phyloP scores from a whole-genome alignment of 2,113 vertebrate genomes.

The Ptyas mucosa region DNA sequence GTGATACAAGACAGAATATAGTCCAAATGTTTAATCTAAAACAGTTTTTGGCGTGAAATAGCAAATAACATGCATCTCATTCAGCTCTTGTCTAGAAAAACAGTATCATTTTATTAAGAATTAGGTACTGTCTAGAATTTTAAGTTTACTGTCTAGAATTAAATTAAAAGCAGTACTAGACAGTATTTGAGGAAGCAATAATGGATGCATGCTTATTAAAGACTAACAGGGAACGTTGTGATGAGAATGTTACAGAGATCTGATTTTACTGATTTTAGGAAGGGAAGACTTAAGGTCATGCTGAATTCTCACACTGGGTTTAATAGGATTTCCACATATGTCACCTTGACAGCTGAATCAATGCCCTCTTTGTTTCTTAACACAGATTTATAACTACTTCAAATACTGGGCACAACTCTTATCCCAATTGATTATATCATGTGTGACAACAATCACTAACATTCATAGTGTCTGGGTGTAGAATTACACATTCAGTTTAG shows the following conservation, averaged over 20 bases:
- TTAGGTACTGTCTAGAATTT: neutral
- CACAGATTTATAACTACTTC: neutral
- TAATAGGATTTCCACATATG: neutral
- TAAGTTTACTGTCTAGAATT: neutral
- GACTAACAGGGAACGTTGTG: neutral
- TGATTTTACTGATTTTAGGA: constrained; percentile 4
- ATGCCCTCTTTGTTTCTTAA: neutral
- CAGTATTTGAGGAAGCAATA: constrained; percentile 4
- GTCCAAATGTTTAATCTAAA: constrained; percentile 31
- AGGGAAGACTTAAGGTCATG: neutral
- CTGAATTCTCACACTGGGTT: neutral
- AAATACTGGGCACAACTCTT: neutral
- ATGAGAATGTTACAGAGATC: constrained; percentile 35
- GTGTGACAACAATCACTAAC: neutral
- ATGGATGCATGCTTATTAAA: neutral
- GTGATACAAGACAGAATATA: constrained; percentile 19
- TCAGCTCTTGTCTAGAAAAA: constrained; percentile 26
- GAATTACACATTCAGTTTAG: neutral
- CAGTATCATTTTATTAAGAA: constrained; percentile 9
- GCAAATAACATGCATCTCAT: constrained; percentile 5
- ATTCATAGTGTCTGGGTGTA: neutral
- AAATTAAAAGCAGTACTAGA: neutral
- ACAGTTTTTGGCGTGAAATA: constrained; percentile 32
- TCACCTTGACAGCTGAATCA: neutral
- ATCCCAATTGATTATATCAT: neutral